Base-by-base conservation (phyloP, 1,140 invertebrate species). In the Nasonia giraulti region DNA sequence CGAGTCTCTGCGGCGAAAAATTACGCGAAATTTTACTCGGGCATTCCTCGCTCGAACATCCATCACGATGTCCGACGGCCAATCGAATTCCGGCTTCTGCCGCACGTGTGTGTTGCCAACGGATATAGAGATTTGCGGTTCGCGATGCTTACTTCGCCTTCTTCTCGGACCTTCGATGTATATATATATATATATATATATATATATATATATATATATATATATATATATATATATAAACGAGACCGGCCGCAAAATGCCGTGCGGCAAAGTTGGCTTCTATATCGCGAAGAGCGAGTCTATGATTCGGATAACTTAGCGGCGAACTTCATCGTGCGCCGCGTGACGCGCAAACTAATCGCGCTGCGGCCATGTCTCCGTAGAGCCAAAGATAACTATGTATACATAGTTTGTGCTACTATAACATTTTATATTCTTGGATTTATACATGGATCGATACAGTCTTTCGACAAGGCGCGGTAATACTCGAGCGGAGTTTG, bases 271-370 rank as follows among this genome's bases (percentile, higher is more conserved):
- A 62, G 50, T 78, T 11, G 2, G 31, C 33, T 20, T 80, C 55
- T 71, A n/a, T 17, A n/a, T 50, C 40, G 23, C 40, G 10, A 8
- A 44, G 40, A 44, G 40, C 6, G 55, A n/a, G 50, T 76, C 66
- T 55, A 82, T 82, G 81, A 66, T 66, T 82, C 50, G 12, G 66
- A 82, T 82, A 74, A 82, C 44, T 74, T 82, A 37, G 11, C 4
- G 37, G 3, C 4, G 40, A 83, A 83, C 33, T 83, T 77, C 82
- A 68, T 66, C 33, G 33, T 37, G 11, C 17, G 11, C 14, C 12
- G 17, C 40, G 62, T 69, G 73, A 50, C 74, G 47, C 77, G 74
- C 74, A 83, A 83, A 83, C 74, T 83, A 83, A 83, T 83, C 55
- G 47, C 55, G 74, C 27, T 27, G 68, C 69, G 40, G 1, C 40